Evolutionary conservation across 2,797 vertebrate species (phyloP), one percentile per base, ranked within the genome.

Genomic region (Ateles fusciceps): DNA sequence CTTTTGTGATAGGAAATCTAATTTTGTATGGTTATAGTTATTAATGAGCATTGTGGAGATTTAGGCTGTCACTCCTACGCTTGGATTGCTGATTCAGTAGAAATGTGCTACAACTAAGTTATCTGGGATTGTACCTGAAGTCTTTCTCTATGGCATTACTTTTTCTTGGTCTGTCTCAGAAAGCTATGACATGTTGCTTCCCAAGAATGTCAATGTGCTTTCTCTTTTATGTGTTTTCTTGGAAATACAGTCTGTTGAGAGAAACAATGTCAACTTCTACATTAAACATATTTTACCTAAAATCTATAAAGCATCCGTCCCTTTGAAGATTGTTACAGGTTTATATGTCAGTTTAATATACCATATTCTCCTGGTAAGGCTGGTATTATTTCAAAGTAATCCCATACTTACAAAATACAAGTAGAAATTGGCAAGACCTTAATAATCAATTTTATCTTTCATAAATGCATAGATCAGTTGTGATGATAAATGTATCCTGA

Each of bases 1-100:
- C 7, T 92, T 93, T 91, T 94, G 68, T 95, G 74, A 44, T 33
- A 85, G 28, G 59, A 91, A 79, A 91, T 91, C 72, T 95, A 93
- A 95, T 94, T 96, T 85, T 57, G 15, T 91, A 42, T 79, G 48
- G 79, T 81, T 42, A 85, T 72, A 83, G 50, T 81, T 90, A 74
- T 88, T 92, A 88, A 48, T 80, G 44, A 86, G 28, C 81, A 76
- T 52, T 88, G 33, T 68, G 44, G 59, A 80, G 28, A 7, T 61
- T 81, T 46, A 52, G 42, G 10, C 8, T 84, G 15, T 80, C 3
- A 36, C 28, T 85, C 1, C 42, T 95, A 36, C 9, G 10, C 30
- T 46, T 59, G 57, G 11, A 42, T 50, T 39, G 28, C 26, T 81
- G 59, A 92, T 84, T 84, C 78, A 74, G 14, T 68, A 72, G 28